A percentile compares a stretch with the other conserved stretches of the same genome.
phyloP scores from a whole-genome alignment of 1,140 invertebrate species.

The Andrena cerasifolii region DNA sequence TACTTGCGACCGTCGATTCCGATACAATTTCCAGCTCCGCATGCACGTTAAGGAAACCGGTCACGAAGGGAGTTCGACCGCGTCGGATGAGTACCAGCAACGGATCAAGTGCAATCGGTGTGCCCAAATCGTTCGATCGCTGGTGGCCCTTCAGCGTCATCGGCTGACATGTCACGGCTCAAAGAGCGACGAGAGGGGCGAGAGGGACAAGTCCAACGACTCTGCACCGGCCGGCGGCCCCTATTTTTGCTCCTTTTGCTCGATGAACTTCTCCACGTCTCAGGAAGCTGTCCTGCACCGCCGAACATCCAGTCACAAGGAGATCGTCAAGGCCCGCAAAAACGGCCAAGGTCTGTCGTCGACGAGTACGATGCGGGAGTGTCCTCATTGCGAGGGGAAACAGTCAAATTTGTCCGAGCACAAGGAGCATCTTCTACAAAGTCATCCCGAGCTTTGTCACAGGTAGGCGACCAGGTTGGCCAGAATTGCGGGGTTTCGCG shows the following conservation, averaged over 20 bases:
- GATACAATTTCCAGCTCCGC: slow-evolving; percentile 88
- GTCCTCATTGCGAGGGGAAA: slow-evolving; percentile 84
- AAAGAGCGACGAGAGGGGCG: slow-evolving; percentile 75
- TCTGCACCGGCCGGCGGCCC: slow-evolving; percentile 41
- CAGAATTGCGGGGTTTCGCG: too few species aligned
- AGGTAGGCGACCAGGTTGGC: slow-evolving; percentile 79
- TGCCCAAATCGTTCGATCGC: slow-evolving; percentile 83
- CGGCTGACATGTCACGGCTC: slow-evolving; percentile 78
- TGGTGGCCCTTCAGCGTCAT: slow-evolving; percentile 87
- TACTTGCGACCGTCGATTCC: slow-evolving; percentile 85
- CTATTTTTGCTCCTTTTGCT: slow-evolving; percentile 88
- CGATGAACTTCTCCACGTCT: slow-evolving; percentile 84
- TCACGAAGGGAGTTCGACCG: slow-evolving; percentile 81
- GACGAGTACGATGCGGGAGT: slow-evolving; percentile 78
- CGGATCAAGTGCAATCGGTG: slow-evolving; percentile 85
- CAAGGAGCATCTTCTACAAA: slow-evolving; percentile 86
- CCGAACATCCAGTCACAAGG: slow-evolving; percentile 84
- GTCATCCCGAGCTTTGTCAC: slow-evolving; percentile 84
- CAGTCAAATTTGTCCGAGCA: slow-evolving; percentile 83
- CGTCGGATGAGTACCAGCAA: slow-evolving; percentile 86
- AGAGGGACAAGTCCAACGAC: slow-evolving; percentile 56
- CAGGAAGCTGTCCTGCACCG: slow-evolving; percentile 87
- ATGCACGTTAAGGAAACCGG: slow-evolving; percentile 84
- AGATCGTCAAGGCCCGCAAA: slow-evolving; percentile 80
- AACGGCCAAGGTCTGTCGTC: not conserved